Percentiles rank a stretch among this genome's conserved stretches.
Conservation (phyloP, 2,113 vertebrate species). For the Zapus hudsonius region DNA sequence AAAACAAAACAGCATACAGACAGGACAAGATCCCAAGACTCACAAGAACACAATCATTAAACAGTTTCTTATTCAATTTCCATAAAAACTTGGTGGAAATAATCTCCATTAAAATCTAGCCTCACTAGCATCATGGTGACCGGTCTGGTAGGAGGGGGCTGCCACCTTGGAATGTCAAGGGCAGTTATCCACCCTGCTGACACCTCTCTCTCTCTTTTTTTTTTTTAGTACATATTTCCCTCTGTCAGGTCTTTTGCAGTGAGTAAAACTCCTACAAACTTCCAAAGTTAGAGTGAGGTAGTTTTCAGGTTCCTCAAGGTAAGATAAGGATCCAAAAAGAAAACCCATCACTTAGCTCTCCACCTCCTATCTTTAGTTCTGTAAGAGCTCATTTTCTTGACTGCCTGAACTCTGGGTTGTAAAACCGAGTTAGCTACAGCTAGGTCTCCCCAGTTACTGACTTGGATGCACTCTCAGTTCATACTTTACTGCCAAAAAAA, state of each 20-base stretch:
- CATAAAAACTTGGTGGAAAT: too few relatives aligned
- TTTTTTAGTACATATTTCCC: not conserved
- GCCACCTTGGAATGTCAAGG: too few relatives aligned
- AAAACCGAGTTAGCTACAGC: not conserved
- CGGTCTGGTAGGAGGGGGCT: too few relatives aligned
- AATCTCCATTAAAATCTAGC: too few relatives aligned
- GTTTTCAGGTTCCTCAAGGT: not conserved
- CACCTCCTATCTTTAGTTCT: not conserved
- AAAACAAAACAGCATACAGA: too few relatives aligned
- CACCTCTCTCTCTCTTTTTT: too few relatives aligned
- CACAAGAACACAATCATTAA: too few relatives aligned
- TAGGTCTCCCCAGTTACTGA: fast-evolving
- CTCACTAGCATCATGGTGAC: too few relatives aligned
- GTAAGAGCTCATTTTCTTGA: not conserved
- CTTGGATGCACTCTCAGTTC: not conserved
- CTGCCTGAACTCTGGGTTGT: not conserved
- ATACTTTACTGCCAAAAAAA: not conserved
- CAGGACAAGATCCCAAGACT: too few relatives aligned
- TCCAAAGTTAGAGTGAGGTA: not conserved
- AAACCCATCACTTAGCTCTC: not conserved
- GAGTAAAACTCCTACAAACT: too few relatives aligned
- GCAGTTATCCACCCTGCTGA: too few relatives aligned
- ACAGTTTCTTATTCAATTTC: too few relatives aligned
- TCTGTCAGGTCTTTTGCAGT: not conserved
- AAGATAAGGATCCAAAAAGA: not conserved